Conservation (phyloP, 2,113 vertebrate genomes). For the Ondatra zibethicus region DNA sequence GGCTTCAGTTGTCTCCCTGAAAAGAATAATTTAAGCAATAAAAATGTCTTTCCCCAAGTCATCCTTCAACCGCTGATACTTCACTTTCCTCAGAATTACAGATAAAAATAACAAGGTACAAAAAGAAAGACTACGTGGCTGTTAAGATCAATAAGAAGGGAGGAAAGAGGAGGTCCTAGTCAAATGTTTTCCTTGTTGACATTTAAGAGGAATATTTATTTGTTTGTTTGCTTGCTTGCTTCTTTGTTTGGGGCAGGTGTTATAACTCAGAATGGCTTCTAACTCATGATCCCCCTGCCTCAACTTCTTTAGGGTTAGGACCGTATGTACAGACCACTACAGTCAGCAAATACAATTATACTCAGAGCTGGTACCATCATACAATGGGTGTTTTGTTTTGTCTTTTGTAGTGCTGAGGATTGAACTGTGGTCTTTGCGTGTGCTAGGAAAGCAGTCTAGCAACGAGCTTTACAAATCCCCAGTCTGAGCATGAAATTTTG, state of each 20-base stretch:
- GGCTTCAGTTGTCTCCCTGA: slow-evolving; percentile 71
- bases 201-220: neutral
- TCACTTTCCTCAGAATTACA: slow-evolving; percentile 64
- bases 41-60: slow-evolving; percentile 69
- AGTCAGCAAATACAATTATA: neutral
- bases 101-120: slow-evolving; percentile 72
- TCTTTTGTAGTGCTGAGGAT: neutral
- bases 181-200: neutral
- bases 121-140: neutral
- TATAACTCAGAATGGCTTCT: neutral
- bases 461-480: neutral
- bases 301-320: neutral
- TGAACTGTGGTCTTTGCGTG: neutral
- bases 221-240: neutral
- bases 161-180: neutral
- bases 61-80: slow-evolving; percentile 69
- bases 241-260: fast-evolving
- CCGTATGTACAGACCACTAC: neutral
- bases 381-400: neutral
- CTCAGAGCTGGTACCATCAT: neutral
- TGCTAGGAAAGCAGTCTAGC: neutral
- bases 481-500: neutral
- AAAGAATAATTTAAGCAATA: slow-evolving; percentile 80
- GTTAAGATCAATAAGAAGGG: neutral
- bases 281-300: neutral